Percentiles rank a stretch among this genome's conserved stretches.
Evolutionary conservation across 2,888 invertebrate species (phyloP).

Genomic region (Sialis fuliginosa): DNA sequence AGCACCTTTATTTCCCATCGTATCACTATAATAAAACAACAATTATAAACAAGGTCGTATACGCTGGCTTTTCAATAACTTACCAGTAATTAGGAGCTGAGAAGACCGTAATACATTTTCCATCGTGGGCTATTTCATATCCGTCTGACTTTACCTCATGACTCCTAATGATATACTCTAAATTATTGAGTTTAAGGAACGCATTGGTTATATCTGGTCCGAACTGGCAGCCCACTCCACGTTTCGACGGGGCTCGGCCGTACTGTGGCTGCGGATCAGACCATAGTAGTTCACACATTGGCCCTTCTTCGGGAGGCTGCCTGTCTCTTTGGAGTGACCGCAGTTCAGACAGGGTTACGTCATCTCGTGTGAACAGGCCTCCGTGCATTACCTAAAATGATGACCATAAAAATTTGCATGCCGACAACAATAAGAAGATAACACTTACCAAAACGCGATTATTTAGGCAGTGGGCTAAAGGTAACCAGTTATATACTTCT

Average conservation of each 20-base stretch:
- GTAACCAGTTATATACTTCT: slow-evolving; percentile 96
- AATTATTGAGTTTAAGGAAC: slow-evolving; percentile 69
- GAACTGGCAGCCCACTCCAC: slow-evolving; percentile 97
- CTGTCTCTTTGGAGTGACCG: slow-evolving; percentile 75
- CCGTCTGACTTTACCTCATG: slow-evolving; percentile 97
- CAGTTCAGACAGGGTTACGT: slow-evolving; percentile 86
- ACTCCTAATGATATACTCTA: slow-evolving; percentile 88
- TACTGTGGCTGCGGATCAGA: slow-evolving; percentile 87
- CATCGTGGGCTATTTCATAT: slow-evolving; percentile 87
- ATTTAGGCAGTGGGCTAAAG: slow-evolving; percentile 90
- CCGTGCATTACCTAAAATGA: slow-evolving; percentile 81
- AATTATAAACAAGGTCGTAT: background rate
- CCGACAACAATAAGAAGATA: background rate
- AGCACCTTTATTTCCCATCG: slow-evolving; percentile 97
- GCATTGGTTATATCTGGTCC: slow-evolving; percentile 88
- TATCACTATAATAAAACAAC: slow-evolving; percentile 55
- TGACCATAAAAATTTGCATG: background rate
- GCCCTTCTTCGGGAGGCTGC: slow-evolving; percentile 92
- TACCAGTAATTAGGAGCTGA: slow-evolving; percentile 99
- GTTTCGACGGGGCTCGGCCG: slow-evolving; percentile 84
- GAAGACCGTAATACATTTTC: slow-evolving; percentile 96
- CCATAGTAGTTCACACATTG: slow-evolving; percentile 97
- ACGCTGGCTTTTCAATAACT: slow-evolving; percentile 13
- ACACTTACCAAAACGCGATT: slow-evolving; percentile 47
- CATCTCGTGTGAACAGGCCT: slow-evolving; percentile 86